A percentile compares a stretch with the other conserved stretches of the same genome.
phyloP scores from a whole-genome alignment of 2,888 invertebrate genomes.

The Lucinisca nassula region DNA sequence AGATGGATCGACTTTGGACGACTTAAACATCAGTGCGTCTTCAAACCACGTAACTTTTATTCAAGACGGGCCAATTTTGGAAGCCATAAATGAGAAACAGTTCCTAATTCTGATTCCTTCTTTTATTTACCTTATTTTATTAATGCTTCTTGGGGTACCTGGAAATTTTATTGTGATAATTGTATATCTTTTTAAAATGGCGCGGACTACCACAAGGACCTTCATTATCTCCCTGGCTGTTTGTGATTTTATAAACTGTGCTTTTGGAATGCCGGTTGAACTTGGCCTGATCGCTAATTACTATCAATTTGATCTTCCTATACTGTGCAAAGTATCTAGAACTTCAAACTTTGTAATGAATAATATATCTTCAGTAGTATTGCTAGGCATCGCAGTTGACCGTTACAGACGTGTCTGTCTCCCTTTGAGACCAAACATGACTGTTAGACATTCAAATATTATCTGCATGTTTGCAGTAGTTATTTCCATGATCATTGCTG shows the following conservation, averaged over 20 bases:
- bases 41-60: constrained; percentile 37
- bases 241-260: constrained; percentile 75
- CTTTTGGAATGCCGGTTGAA: constrained; percentile 75
- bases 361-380: constrained; percentile 71
- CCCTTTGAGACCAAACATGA: constrained; percentile 70
- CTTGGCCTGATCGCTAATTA: constrained; percentile 66
- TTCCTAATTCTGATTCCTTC: constrained; percentile 70
- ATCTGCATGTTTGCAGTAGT: constrained; percentile 63
- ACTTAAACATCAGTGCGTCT: neutral
- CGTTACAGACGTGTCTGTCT: constrained; percentile 75
- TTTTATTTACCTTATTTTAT: constrained; percentile 69
- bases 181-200: constrained; percentile 72
- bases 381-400: constrained; percentile 76
- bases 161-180: constrained; percentile 74
- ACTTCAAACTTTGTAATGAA: constrained; percentile 76
- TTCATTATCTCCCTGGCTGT: constrained; percentile 75
- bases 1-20: too few species aligned
- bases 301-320: constrained; percentile 70
- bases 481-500: constrained; percentile 65
- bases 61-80: constrained; percentile 37
- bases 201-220: constrained; percentile 67
- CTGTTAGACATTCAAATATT: constrained; percentile 65
- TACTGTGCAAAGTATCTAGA: constrained; percentile 73
- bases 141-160: constrained; percentile 75
- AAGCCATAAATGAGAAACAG: constrained; percentile 23